These are phyloP conservation scores for Lamellibrachia luymesi DNA, from an alignment of 1,140 invertebrate genomes.

Conservation along the genomic window DNA sequence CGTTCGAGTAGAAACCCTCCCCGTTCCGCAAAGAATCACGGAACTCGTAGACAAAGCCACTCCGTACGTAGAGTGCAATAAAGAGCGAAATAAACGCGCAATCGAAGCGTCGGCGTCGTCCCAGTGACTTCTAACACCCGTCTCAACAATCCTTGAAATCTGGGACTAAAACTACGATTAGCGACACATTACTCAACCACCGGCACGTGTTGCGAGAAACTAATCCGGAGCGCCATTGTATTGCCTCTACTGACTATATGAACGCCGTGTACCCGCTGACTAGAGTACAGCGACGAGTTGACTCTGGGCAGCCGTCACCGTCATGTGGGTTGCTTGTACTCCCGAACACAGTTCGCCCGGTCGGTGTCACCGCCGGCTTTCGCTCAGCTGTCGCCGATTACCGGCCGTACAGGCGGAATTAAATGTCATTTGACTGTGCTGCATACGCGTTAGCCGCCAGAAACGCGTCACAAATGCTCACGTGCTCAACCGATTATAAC, in stretches of 20 bases:
- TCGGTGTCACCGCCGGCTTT: neutral
- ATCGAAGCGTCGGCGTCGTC: neutral
- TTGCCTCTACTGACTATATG: neutral
- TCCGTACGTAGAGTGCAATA: neutral
- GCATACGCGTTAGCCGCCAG: neutral
- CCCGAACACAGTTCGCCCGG: too few relatives aligned
- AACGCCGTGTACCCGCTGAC: neutral
- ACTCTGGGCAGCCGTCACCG: neutral
- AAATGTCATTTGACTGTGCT: neutral
- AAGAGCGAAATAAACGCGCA: neutral
- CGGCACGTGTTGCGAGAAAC: neutral
- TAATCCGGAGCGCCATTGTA: neutral
- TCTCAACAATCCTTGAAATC: neutral
- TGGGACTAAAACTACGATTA: neutral
- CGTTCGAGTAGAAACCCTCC: neutral
- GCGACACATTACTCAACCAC: neutral
- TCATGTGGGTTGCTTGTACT: neutral
- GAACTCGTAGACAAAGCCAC: neutral
- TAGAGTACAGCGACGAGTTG: neutral
- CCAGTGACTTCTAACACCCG: neutral
- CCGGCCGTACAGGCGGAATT: neutral
- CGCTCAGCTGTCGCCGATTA: neutral
- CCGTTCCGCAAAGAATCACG: neutral
- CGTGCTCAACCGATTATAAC: too few relatives aligned
- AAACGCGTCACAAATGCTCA: neutral